Evolutionary conservation across 1,140 invertebrate genomes (phyloP).

Genomic region (Heliconius himera): DNA sequence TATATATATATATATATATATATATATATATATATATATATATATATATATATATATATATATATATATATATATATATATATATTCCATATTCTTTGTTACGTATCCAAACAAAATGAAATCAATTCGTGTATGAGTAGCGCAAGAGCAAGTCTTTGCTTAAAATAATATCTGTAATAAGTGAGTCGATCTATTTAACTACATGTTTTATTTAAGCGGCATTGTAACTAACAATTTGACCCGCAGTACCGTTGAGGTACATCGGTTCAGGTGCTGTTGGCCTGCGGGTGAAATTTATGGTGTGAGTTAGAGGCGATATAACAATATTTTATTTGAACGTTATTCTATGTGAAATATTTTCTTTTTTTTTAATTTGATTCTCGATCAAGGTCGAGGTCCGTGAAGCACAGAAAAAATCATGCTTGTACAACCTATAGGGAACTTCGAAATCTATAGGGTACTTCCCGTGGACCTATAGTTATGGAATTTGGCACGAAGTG

Average conservation of each 20-base stretch:
- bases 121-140: not conserved
- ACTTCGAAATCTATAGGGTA: too few species aligned
- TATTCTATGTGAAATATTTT: not conserved
- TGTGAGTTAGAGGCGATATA: constrained; percentile 22
- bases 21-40: too few species aligned
- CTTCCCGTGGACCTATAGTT: too few species aligned
- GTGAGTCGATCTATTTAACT: constrained; percentile 33
- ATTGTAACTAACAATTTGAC: constrained; percentile 75
- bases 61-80: too few species aligned
- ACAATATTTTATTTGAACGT: not conserved
- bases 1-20: too few species aligned
- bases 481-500: too few species aligned
- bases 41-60: too few species aligned
- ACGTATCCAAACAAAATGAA: not conserved
- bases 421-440: too few species aligned
- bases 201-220: constrained; percentile 52
- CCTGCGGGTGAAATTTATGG: constrained; percentile 58
- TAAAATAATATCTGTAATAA: constrained; percentile 21
- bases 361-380: too few species aligned
- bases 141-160: not conserved
- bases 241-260: constrained; percentile 73
- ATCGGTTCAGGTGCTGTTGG: constrained; percentile 73
- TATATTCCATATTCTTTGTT: not conserved
- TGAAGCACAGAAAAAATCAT: too few species aligned
- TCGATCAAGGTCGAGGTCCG: too few species aligned